Conservation (phyloP, 2,888 invertebrate species). For the Dasypolia templi region DNA sequence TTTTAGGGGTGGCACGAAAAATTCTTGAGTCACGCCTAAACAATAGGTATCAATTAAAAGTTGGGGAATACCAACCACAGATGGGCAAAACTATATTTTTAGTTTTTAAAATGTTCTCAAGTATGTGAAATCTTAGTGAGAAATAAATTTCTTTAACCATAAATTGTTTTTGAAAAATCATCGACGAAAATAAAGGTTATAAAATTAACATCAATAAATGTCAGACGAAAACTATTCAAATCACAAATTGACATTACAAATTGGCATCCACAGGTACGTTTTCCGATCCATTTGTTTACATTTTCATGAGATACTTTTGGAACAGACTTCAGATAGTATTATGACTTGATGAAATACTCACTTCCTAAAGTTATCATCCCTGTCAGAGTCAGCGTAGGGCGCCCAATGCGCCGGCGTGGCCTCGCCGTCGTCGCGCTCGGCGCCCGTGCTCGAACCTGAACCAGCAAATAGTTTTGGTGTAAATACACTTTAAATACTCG, state of each 20-base stretch:
- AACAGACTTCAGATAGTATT: background rate
- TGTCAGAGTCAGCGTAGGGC: conserved; percentile 84
- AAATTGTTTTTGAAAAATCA: background rate
- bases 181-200: background rate
- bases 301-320: background rate
- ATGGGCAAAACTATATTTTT: no score
- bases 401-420: conserved; percentile 83
- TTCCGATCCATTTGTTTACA: background rate
- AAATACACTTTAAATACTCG: conserved; percentile 1
- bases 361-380: conserved; percentile 83
- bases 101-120: no score
- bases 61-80: no score
- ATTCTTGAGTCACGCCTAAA: no score
- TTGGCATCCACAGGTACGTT: background rate
- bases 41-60: no score
- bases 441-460: conserved; percentile 81
- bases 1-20: no score
- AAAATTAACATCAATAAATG: background rate
- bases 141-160: no score
- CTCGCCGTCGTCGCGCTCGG: conserved; percentile 81
- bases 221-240: background rate
- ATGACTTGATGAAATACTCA: conserved; percentile 58
- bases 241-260: background rate
- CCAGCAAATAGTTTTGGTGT: background rate
- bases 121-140: no score